Evolutionary conservation across 2,888 invertebrate genomes (phyloP).

Genomic region (Norana najaformis): DNA sequence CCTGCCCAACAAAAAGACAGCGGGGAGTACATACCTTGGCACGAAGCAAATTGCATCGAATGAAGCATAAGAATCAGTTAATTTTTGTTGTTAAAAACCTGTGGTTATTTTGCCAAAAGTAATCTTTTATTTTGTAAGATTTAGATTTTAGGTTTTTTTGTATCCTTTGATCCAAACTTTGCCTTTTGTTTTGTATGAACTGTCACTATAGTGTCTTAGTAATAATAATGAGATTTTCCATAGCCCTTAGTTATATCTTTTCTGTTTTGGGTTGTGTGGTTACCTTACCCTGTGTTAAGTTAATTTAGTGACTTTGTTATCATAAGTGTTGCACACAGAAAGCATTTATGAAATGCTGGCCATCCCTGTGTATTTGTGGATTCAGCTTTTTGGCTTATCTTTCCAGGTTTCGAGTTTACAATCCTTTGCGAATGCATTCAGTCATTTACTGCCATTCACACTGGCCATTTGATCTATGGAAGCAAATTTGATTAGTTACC

Average conservation of each 20-base stretch:
- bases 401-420: background rate
- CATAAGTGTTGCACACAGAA: background rate
- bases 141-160: too few relatives aligned
- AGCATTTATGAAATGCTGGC: background rate
- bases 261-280: background rate
- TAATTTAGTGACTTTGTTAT: background rate
- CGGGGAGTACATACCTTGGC: background rate
- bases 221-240: background rate
- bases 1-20: background rate
- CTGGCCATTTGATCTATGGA: background rate
- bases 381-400: background rate
- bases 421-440: background rate
- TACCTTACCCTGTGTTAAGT: background rate
- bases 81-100: background rate
- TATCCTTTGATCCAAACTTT: background rate
- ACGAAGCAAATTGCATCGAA: background rate
- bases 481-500: background rate
- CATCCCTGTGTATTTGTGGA: background rate
- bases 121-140: background rate
- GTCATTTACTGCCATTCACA: background rate
- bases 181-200: background rate
- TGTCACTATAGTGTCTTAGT: background rate
- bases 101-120: background rate
- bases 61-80: background rate
- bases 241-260: background rate